Percentiles rank a stretch among this genome's conserved stretches.
These are phyloP conservation scores for Zaprionus bogoriensis DNA, from an alignment of 2,888 invertebrate species.

Conservation along the genomic window DNA sequence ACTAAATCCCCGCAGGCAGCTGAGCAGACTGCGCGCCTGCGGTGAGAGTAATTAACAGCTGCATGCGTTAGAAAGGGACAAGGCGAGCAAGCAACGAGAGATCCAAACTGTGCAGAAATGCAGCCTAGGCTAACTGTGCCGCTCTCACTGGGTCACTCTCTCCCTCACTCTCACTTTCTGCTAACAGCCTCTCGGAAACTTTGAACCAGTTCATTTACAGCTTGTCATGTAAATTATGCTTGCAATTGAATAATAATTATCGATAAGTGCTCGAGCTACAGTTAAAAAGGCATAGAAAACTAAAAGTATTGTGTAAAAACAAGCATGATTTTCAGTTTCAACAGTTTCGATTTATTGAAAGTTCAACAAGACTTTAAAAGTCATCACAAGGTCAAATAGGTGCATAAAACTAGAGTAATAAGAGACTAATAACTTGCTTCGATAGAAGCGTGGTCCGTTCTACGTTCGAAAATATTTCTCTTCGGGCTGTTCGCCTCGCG, in stretches of 20 bases:
- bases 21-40: neutral
- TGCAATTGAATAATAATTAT: neutral
- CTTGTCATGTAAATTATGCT: neutral
- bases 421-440: neutral
- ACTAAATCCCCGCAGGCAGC: neutral
- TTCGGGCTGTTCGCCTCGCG: no score
- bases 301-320: no score
- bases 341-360: conserved; percentile 44
- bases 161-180: neutral
- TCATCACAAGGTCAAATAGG: no score
- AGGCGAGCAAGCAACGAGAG: neutral
- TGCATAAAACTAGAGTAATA: neutral
- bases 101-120: neutral
- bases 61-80: neutral
- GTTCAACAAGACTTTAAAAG: conserved; percentile 35
- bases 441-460: neutral
- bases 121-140: neutral
- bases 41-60: neutral
- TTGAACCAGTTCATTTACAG: neutral
- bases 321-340: conserved; percentile 5
- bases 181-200: neutral
- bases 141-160: neutral
- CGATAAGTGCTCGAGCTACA: neutral
- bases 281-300: no score
- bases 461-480: no score